These are phyloP conservation scores for Dromas ardeola DNA, from an alignment of 2,113 vertebrate genomes.

Conservation along the genomic window DNA sequence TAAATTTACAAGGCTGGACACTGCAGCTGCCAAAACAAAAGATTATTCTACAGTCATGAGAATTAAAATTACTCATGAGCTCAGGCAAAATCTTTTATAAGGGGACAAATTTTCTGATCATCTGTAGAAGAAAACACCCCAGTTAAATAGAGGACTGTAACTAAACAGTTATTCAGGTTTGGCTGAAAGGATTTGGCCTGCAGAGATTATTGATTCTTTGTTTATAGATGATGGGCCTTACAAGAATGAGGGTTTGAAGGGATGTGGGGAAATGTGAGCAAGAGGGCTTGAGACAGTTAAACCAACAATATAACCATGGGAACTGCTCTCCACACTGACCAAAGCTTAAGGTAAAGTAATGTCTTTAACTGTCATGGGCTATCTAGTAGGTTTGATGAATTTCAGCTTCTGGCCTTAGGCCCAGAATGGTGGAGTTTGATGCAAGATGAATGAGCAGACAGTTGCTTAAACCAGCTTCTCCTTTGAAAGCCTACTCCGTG, in stretches of 20 bases:
- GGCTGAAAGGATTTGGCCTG: neutral
- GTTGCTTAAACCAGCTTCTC: neutral
- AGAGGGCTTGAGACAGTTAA: neutral
- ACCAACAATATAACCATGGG: fast-evolving
- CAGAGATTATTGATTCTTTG: neutral
- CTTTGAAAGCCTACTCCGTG: neutral
- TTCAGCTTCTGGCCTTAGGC: neutral
- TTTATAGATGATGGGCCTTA: neutral
- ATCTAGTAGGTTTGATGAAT: neutral
- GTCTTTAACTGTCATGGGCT: neutral
- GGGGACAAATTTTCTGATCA: neutral
- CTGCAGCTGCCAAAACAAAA: neutral
- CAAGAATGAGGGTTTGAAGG: neutral
- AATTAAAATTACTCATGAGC: neutral
- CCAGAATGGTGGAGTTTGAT: neutral
- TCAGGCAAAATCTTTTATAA: neutral
- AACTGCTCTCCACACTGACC: neutral
- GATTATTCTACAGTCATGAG: neutral
- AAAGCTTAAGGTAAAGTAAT: neutral
- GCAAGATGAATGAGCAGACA: neutral
- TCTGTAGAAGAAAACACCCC: neutral
- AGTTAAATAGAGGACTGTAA: neutral
- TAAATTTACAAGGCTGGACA: neutral
- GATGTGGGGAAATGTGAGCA: neutral
- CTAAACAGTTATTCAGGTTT: neutral